phyloP scores from a whole-genome alignment of 2,113 vertebrate species.

The Spea multiplicata region DNA sequence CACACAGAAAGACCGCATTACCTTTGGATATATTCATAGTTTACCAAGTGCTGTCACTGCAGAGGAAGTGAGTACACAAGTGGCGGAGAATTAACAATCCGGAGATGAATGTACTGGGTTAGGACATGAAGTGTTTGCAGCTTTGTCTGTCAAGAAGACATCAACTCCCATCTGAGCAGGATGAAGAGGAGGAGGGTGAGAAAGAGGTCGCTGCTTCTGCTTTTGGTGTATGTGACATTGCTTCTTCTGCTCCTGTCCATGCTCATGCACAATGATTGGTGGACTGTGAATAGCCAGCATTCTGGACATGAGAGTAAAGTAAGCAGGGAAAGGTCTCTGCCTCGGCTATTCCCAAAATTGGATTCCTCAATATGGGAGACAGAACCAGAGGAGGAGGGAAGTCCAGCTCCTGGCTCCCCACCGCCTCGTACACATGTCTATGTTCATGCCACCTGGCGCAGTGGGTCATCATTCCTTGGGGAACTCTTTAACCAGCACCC shows the following conservation, averaged over 20 bases:
- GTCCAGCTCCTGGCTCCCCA: constrained; percentile 48
- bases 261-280: constrained; percentile 59
- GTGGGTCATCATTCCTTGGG: constrained; percentile 92
- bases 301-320: not conserved
- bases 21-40: too few relatives aligned
- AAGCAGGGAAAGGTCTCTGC: constrained; percentile 47
- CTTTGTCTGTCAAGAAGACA: not conserved
- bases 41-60: too few relatives aligned
- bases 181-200: constrained; percentile 63
- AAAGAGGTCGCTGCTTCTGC: constrained; percentile 78
- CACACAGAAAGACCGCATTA: not conserved
- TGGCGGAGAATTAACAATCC: not conserved
- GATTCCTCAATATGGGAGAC: constrained; percentile 66
- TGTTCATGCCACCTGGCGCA: constrained; percentile 93
- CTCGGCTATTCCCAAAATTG: constrained; percentile 64
- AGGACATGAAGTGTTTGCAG: not conserved
- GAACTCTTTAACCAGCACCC: constrained; percentile 97
- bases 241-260: constrained; percentile 69
- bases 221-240: constrained; percentile 80
- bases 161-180: constrained; percentile 54
- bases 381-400: constrained; percentile 45
- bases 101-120: not conserved
- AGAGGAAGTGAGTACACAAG: not conserved
- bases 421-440: constrained; percentile 77
- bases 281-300: not conserved